Evolutionary conservation across 2,113 vertebrate genomes (phyloP), one percentile per base, ranked within the genome.

Genomic region (Mesocricetus auratus): DNA sequence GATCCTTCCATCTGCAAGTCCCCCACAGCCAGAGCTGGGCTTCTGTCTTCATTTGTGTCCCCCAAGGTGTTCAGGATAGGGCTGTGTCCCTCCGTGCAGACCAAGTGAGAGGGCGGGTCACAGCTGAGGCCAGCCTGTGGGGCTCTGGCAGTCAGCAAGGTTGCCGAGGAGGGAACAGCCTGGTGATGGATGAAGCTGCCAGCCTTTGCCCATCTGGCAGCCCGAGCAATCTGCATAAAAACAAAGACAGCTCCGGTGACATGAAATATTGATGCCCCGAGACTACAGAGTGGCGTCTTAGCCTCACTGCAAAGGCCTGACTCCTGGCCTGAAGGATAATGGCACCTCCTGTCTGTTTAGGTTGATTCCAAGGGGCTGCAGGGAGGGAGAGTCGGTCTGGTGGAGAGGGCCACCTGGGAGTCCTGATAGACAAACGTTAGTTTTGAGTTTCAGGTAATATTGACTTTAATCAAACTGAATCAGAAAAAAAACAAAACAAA

Each of bases 211-310:
- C 96, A 97, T 98, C 96, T 97, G 97, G 97, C 82, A 94, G 96
- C 94, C 86, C 0, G 13, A 94, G 96, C 36, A 17, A 97, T 97
- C 96, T 96, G 95, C 98, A 97, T 97, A 94, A 97, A 97, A 95
- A 97, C 97, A 98, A 97, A 97, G 98, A 95, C 94, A 91, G 95
- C 73, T 96, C 79, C 89, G 73, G 96, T 0, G 22, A 93, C 96
- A 96, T 97, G 97, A 98, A 97, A 98, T 97, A 98, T 97, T 97
- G 97, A 98, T 98, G 97, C 56, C 93, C 87, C 5, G 90, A 95
- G 95, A 90, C 94, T 95, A 62, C 86, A 75, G 91, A 96, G 95
- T 96, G 86, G 78, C 9, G 0, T 91, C 88, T 89, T 86, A 0
- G 56, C 90, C 97, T 95, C 50, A 19, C 21, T 12, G 89, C 3